Base-by-base conservation (phyloP, 2,113 vertebrate genomes). In the Cichladusa arquata region DNA sequence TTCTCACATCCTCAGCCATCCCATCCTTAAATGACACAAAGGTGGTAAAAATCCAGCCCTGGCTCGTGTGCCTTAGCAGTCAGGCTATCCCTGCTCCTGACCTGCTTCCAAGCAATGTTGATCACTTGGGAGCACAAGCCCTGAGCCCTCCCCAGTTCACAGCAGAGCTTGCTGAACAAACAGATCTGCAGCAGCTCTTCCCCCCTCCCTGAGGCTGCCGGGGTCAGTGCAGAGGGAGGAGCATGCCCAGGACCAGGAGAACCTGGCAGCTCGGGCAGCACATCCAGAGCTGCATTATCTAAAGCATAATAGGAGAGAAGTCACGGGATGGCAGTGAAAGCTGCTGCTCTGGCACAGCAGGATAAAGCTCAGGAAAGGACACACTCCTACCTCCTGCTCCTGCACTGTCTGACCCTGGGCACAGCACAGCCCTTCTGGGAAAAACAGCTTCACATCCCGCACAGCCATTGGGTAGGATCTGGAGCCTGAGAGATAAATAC, bases 391-490 rank as follows among this genome's bases (percentile, higher is more conserved):
- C 98, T 98, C 86, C 24, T 98, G 94, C 42, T 95, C 92, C 88
- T 96, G 96, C 93, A 95, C 85, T 4, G 84, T 56, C 80, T 73
- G 92, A 51, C 78, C 93, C 36, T 95, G 72, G 6, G 95, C 53
- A 38, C 93, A 97, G 89, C 97, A 97, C 42, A 98, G 86, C 26
- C 97, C 98, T 76, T 98, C 97, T 71, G 98, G 97, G 90, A 98
- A 98, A 93, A 98, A 89, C 85, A 92, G 72, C 86, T 96, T 98
- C 80, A 97, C 83, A 82, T 98, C 98, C 91, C 40, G 60, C 34
- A 97, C 86, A 67, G 98, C 97, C 81, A 79, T 70, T 31, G 90
- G 65, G 81, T 98, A 97, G 70, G 97, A 98, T 56, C 38, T 34
- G 34, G 98, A 98, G 92, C 96, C 98, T 98, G 78, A 70, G 61